These are phyloP conservation scores for Stigmatopora nigra DNA, from an alignment of 2,113 vertebrate species.

Conservation along the genomic window DNA sequence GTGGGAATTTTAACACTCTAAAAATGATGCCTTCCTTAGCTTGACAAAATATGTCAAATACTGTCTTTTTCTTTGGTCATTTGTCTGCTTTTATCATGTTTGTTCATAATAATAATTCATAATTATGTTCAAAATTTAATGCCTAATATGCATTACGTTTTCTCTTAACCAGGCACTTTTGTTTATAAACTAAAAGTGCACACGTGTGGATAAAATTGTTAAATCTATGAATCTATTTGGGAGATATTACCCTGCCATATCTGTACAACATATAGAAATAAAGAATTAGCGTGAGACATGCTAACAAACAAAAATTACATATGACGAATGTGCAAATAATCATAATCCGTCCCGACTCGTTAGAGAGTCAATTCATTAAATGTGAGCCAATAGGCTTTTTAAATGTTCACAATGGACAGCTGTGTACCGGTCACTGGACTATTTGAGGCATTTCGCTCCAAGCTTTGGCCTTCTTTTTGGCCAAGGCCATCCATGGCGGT, in stretches of 20 bases:
- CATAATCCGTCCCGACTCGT: constrained; percentile 27
- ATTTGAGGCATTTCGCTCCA: constrained; percentile 86
- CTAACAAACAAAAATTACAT: constrained; percentile 17
- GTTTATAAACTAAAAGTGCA: constrained; percentile 10
- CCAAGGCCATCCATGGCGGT: constrained; percentile 85
- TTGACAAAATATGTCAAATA: background rate
- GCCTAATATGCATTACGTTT: background rate
- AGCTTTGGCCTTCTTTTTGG: constrained; percentile 92
- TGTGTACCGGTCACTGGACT: constrained; percentile 65
- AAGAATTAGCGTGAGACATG: constrained; percentile 8
- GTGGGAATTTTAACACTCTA: background rate
- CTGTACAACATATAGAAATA: background rate
- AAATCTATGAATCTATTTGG: background rate
- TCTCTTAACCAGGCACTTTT: constrained; percentile 21
- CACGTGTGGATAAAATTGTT: constrained; percentile 13
- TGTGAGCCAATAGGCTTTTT: background rate
- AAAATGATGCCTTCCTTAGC: background rate
- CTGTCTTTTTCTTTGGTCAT: background rate
- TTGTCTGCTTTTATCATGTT: background rate
- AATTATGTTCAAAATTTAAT: background rate
- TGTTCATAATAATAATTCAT: background rate
- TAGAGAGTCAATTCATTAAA: background rate
- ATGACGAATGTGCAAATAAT: constrained; percentile 49
- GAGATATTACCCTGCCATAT: constrained; percentile 14
- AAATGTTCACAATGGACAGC: background rate